Evolutionary conservation across 2,113 vertebrate species (phyloP).

Genomic region (Loxodonta africana): DNA sequence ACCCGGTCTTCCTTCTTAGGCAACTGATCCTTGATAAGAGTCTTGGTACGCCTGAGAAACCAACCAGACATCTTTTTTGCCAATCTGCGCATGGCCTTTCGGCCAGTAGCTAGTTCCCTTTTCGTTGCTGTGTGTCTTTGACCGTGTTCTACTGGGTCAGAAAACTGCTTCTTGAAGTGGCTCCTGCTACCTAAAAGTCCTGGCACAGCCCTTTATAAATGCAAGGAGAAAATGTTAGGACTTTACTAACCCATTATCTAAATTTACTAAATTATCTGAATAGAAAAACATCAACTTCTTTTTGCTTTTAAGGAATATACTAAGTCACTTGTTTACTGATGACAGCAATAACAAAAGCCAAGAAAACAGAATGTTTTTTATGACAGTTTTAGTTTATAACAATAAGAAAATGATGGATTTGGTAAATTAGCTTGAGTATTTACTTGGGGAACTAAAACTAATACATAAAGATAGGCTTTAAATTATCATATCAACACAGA

Average conservation of each 20-base stretch:
- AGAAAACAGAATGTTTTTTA: conserved; percentile 2
- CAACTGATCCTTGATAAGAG: conserved; percentile 93
- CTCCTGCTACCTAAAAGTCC: conserved; percentile 92
- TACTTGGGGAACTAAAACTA: background rate
- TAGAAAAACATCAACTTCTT: conserved; percentile 36
- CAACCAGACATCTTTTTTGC: conserved; percentile 91
- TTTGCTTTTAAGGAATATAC: conserved; percentile 17
- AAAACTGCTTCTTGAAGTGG: conserved; percentile 94
- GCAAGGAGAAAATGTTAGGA: conserved; percentile 21
- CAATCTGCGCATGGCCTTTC: conserved; percentile 92
- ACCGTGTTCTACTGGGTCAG: conserved; percentile 95
- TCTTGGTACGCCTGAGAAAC: conserved; percentile 96
- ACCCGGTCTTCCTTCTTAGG: conserved; percentile 97
- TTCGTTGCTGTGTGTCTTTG: conserved; percentile 96
- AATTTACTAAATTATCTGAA: conserved; percentile 44
- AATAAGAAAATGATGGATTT: background rate
- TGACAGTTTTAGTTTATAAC: conserved; percentile 1
- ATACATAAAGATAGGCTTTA: background rate
- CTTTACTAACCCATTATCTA: too few relatives aligned
- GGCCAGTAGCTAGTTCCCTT: conserved; percentile 94
- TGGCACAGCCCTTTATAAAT: conserved; percentile 93
- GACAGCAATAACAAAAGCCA: conserved; percentile 42
- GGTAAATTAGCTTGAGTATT: background rate
- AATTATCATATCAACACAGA: background rate
- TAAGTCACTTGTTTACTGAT: conserved; percentile 6